Base-by-base conservation (phyloP, 2,113 vertebrate species). In the Mionectes macconnelli region DNA sequence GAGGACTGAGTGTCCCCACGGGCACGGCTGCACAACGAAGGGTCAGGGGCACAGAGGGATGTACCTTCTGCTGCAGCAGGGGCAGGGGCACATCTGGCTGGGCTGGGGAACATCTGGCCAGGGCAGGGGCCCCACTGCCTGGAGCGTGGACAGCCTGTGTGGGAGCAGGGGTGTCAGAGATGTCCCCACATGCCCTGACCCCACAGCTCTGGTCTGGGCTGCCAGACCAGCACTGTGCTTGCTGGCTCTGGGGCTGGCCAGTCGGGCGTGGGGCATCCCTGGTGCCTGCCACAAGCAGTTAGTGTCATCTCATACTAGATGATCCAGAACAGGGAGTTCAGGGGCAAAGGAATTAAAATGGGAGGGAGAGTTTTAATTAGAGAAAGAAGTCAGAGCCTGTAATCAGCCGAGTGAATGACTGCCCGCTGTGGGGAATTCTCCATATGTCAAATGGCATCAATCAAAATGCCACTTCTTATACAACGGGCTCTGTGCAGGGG, bases 321-420 rank as follows among this genome's bases (percentile, higher is more conserved):
- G 93, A 87, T 84, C 89, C 87, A 89, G 81, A 94, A 80, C 49
- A 35, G 45, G 78, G 74, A 73, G 40, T 79, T 50, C 1, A 2
- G 73, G 72, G 87, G 74, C 66, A 73, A 52, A 85, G 86, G 78
- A 79, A 93, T 94, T 91, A 89, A 89, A 97, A 84, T 27, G 49
- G 81, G 66, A 87, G 84, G 87, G 87, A 93, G 84, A 87, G 62
- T 93, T 94, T 95, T 96, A 97, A 96, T 96, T 95, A 95, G 82
- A 87, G 89, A 35, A 82, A 67, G 84, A 89, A 87, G 81, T 63
- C 91, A 59, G 86, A 92, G 73, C 49, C 66, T 1, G 2, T 82
- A 68, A 95, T 82, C 77, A 89, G 91, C 69, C 2, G 73, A 45
- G 60, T 89, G 91, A 94, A 63, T 69, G 94, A 52, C 60, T 94